Evolutionary conservation across 2,113 vertebrate species (phyloP).

Genomic region (Arizona elegans): DNA sequence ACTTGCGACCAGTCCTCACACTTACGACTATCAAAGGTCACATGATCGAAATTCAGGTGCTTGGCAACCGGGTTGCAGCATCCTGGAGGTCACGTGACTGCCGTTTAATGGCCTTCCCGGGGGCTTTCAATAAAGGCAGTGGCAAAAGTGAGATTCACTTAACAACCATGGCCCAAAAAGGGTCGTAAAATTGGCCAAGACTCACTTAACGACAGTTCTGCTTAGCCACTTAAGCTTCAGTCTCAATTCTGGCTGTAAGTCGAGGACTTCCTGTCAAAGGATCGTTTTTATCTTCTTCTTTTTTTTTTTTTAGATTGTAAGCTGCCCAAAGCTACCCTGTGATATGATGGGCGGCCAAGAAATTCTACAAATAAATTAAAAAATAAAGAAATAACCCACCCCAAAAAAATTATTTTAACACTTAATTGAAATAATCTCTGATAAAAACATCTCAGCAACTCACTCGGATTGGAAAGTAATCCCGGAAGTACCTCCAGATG

Average conservation of each 20-base stretch:
- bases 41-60: neutral
- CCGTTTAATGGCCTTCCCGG: neutral
- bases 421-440: neutral
- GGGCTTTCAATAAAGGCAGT: neutral
- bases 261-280: neutral
- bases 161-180: neutral
- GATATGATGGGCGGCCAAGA: no score
- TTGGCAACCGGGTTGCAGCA: neutral
- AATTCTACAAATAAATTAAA: no score
- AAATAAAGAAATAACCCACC: no score
- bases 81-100: neutral
- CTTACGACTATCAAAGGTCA: neutral
- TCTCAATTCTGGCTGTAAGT: neutral
- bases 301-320: no score
- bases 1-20: neutral
- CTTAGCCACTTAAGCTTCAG: neutral
- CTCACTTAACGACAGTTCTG: neutral
- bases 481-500: constrained; percentile 92
- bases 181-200: neutral
- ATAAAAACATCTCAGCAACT: constrained; percentile 40
- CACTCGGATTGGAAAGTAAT: constrained; percentile 95
- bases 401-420: neutral
- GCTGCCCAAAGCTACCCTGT: neutral
- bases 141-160: neutral
- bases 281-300: no score